These are phyloP conservation scores for Liparis tanakae DNA, from an alignment of 2,797 vertebrate genomes.

Conservation along the genomic window DNA sequence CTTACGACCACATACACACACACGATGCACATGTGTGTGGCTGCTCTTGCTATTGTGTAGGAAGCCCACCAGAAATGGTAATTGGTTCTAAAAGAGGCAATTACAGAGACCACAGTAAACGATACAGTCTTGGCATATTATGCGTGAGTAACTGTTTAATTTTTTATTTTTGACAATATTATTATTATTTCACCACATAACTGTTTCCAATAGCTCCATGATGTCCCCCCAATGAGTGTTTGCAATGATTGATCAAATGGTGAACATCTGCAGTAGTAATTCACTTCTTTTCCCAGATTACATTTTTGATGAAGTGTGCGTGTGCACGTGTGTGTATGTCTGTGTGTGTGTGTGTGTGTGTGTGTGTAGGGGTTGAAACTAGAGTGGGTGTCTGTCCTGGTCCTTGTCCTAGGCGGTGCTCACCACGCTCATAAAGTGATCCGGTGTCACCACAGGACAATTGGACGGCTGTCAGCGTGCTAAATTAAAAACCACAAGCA, in stretches of 20 bases:
- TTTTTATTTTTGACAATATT: slow-evolving; percentile 30
- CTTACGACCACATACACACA: slow-evolving; percentile 1
- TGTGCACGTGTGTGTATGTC: slow-evolving; percentile 11
- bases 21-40: slow-evolving; percentile 13
- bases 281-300: slow-evolving; percentile 16
- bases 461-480: slow-evolving; percentile 70
- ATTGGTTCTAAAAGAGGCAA: slow-evolving; percentile 37
- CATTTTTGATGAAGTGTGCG: slow-evolving; percentile 17
- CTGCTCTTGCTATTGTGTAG: slow-evolving; percentile 36
- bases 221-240: slow-evolving; percentile 10
- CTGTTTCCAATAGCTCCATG: slow-evolving; percentile 41
- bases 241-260: slow-evolving; percentile 33
- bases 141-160: slow-evolving; percentile 9
- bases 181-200: slow-evolving; percentile 44
- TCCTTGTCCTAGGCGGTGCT: slow-evolving; percentile 62
- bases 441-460: slow-evolving; percentile 67
- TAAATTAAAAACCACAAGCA: slow-evolving; percentile 78
- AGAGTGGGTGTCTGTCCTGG: slow-evolving; percentile 57
- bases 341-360: slow-evolving; percentile 3
- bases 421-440: slow-evolving; percentile 65
- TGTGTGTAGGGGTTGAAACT: slow-evolving; percentile 10
- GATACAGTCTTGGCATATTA: slow-evolving; percentile 18
- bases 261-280: slow-evolving; percentile 25
- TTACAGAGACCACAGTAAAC: slow-evolving; percentile 42
- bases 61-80: slow-evolving; percentile 12